These are phyloP conservation scores for Bemisia tabaci DNA, from an alignment of 1,140 invertebrate species.

Conservation along the genomic window DNA sequence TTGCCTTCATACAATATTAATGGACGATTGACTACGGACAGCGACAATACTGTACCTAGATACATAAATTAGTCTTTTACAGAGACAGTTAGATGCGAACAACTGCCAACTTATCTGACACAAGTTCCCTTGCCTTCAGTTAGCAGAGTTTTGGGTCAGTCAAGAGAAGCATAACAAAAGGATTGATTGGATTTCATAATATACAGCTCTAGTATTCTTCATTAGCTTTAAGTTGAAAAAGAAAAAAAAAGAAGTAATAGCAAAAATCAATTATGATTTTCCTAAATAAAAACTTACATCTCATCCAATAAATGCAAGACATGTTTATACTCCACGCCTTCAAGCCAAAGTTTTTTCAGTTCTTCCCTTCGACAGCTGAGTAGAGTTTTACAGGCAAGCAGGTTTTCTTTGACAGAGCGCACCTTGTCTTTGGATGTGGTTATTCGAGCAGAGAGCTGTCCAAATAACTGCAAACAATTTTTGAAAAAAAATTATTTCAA, in stretches of 20 bases:
- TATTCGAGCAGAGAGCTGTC: slow-evolving; percentile 58
- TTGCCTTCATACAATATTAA: no score
- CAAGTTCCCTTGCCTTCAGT: neutral
- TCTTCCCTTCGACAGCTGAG: slow-evolving; percentile 85
- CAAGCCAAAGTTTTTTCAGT: slow-evolving; percentile 79
- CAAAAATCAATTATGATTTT: no score
- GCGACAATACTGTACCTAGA: no score
- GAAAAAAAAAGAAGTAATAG: no score
- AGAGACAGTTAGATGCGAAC: no score
- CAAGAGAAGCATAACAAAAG: slow-evolving; percentile 17
- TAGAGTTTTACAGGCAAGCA: slow-evolving; percentile 78
- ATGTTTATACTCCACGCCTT: slow-evolving; percentile 85
- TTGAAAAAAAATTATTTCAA: neutral
- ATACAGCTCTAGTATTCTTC: no score
- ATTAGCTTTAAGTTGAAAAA: no score
- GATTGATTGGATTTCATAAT: no score
- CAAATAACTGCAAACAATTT: slow-evolving; percentile 49
- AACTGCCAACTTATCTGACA: no score
- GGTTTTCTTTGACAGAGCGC: slow-evolving; percentile 70
- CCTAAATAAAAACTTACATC: slow-evolving; percentile 15
- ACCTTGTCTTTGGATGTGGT: slow-evolving; percentile 68
- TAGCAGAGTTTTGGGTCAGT: neutral
- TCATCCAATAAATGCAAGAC: slow-evolving; percentile 52
- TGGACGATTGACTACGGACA: no score
- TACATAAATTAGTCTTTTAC: no score